These are phyloP conservation scores for Mormyrus lacerda DNA, from an alignment of 2,113 vertebrate genomes.

Conservation along the genomic window DNA sequence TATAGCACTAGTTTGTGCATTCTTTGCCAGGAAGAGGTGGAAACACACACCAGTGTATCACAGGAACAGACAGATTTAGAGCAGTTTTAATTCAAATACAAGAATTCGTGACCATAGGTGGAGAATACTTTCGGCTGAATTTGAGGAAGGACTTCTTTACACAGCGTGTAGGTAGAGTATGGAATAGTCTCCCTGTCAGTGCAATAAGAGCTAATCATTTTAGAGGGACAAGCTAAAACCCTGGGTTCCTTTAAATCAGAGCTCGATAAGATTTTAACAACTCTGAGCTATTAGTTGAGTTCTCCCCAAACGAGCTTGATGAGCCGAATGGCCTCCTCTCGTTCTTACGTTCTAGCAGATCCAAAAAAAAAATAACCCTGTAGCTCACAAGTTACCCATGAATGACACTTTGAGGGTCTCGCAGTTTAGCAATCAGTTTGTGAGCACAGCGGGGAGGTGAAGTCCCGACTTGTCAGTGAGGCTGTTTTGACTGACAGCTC, in stretches of 20 bases:
- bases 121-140: too few relatives aligned
- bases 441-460: background rate
- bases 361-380: background rate
- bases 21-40: background rate
- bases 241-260: too few relatives aligned
- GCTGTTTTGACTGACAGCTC: background rate
- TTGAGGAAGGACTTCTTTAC: too few relatives aligned
- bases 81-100: background rate
- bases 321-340: too few relatives aligned
- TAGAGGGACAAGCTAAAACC: background rate
- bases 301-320: background rate
- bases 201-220: background rate
- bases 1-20: background rate
- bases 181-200: too few relatives aligned
- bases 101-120: too few relatives aligned
- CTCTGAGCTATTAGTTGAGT: too few relatives aligned
- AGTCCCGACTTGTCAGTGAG: background rate
- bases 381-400: background rate
- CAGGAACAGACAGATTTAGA: background rate
- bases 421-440: background rate
- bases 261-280: too few relatives aligned
- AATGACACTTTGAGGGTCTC: background rate
- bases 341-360: too few relatives aligned
- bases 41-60: background rate
- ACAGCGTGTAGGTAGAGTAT: too few relatives aligned